Percentiles rank a stretch among this genome's conserved stretches.
Evolutionary conservation across 2,888 invertebrate genomes (phyloP).

Genomic region (Chaitophorus viminalis): DNA sequence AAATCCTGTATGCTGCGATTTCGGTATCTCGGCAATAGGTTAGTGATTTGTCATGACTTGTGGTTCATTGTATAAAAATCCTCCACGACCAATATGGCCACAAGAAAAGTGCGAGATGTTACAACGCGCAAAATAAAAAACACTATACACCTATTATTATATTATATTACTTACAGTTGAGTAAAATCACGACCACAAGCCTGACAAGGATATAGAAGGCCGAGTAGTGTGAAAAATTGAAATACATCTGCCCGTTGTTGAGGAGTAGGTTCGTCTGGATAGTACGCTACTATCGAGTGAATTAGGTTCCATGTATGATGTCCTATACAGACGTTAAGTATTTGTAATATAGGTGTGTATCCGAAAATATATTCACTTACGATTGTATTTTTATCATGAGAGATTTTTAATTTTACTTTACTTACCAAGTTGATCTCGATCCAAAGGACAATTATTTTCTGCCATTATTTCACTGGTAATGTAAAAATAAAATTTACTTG

Average conservation of each 20-base stretch:
- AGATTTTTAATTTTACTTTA: background rate
- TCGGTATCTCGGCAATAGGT: too few species aligned
- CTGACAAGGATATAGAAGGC: slow-evolving; percentile 92
- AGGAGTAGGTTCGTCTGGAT: slow-evolving; percentile 82
- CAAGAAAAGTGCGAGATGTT: too few species aligned
- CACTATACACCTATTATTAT: slow-evolving; percentile 25
- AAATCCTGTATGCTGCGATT: too few species aligned
- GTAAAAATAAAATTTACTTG: too few species aligned
- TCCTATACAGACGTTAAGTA: slow-evolving; percentile 66
- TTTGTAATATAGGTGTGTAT: too few species aligned
- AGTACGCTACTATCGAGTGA: slow-evolving; percentile 96
- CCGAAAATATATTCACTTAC: background rate
- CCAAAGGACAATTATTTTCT: slow-evolving; percentile 83
- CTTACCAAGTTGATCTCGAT: slow-evolving; percentile 78
- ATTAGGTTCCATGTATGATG: slow-evolving; percentile 90
- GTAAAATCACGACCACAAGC: slow-evolving; percentile 88
- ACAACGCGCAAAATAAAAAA: too few species aligned
- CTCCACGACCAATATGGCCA: too few species aligned
- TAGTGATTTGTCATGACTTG: too few species aligned
- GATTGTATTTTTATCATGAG: background rate
- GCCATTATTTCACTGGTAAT: background rate
- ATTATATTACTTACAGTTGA: slow-evolving; percentile 78
- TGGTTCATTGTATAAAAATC: too few species aligned
- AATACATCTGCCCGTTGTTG: slow-evolving; percentile 80
- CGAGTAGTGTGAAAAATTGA: slow-evolving; percentile 82